phyloP scores from a whole-genome alignment of 2,888 invertebrate species.

The Chymomyza fuscimana region DNA sequence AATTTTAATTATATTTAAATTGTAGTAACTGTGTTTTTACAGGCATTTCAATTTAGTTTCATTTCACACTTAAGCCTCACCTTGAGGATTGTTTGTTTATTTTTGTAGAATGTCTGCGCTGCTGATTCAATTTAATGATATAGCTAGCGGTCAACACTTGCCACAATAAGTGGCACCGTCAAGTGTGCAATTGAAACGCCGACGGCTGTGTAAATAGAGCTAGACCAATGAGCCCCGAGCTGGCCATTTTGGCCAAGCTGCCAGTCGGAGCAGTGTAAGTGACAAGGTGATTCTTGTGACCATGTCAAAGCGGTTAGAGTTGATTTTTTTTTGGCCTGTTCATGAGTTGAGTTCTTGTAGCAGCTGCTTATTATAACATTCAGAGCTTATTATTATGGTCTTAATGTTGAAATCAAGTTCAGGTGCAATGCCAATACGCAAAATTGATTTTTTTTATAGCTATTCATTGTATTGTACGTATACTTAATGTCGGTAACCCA shows the following conservation, averaged over 20 bases:
- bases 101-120: neutral
- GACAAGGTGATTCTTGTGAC: slow-evolving; percentile 35
- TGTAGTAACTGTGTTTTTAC: neutral
- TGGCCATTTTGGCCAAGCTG: slow-evolving; percentile 9
- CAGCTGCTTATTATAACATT: slow-evolving; percentile 34
- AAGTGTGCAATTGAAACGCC: neutral
- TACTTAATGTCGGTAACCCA: neutral
- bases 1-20: slow-evolving; percentile 37
- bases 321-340: neutral
- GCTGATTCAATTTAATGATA: slow-evolving; percentile 24
- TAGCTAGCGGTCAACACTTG: neutral
- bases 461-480: neutral
- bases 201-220: neutral
- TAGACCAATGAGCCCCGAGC: neutral
- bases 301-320: neutral
- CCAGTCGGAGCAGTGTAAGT: slow-evolving; percentile 24
- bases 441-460: slow-evolving; percentile 44
- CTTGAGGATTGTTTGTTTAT: neutral
- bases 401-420: slow-evolving; percentile 39
- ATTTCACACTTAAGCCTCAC: slow-evolving; percentile 5
- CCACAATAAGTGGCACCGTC: neutral
- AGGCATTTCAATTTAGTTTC: neutral
- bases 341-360: neutral
- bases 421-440: slow-evolving; percentile 37
- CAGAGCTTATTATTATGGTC: neutral